Conservation (phyloP, 2,888 invertebrate species). For the Pterobdella sp. region DNA sequence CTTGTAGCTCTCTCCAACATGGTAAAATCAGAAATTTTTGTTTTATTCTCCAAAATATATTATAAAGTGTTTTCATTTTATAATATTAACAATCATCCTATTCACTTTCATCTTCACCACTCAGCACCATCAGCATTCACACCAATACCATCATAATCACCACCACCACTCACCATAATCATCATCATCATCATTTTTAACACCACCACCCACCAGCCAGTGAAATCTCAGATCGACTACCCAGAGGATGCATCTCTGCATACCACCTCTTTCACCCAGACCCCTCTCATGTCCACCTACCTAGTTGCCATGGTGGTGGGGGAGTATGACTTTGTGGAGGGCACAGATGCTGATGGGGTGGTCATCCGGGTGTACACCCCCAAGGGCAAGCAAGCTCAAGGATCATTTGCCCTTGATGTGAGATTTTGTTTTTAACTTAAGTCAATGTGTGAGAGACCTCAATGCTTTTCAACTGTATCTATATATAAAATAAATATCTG, state of each 20-base stretch:
- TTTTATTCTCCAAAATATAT: too few species aligned
- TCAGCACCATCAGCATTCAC: too few species aligned
- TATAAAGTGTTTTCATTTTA: too few species aligned
- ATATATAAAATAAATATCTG: too few species aligned
- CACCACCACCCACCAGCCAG: not conserved
- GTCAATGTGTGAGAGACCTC: not conserved
- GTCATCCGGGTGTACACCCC: slow-evolving; percentile 60
- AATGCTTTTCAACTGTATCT: not conserved
- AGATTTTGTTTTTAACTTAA: not conserved
- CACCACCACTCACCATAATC: too few species aligned
- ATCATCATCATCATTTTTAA: not conserved
- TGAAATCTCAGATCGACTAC: slow-evolving; percentile 1
- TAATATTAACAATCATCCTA: too few species aligned
- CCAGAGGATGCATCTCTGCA: slow-evolving; percentile 48
- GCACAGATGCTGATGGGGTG: slow-evolving; percentile 70
- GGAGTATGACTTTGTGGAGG: slow-evolving; percentile 86
- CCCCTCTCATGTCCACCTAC: slow-evolving; percentile 91
- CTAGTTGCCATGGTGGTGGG: slow-evolving; percentile 87
- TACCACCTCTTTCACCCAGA: slow-evolving; percentile 66
- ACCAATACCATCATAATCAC: too few species aligned
- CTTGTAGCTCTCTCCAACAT: slow-evolving; percentile 82
- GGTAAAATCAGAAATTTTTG: slow-evolving; percentile 53
- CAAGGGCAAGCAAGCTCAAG: slow-evolving; percentile 81
- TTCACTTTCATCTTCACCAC: too few species aligned
- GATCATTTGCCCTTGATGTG: slow-evolving; percentile 79